phyloP scores from a whole-genome alignment of 2,888 invertebrate species.

The Acanthosoma haemorrhoidale region DNA sequence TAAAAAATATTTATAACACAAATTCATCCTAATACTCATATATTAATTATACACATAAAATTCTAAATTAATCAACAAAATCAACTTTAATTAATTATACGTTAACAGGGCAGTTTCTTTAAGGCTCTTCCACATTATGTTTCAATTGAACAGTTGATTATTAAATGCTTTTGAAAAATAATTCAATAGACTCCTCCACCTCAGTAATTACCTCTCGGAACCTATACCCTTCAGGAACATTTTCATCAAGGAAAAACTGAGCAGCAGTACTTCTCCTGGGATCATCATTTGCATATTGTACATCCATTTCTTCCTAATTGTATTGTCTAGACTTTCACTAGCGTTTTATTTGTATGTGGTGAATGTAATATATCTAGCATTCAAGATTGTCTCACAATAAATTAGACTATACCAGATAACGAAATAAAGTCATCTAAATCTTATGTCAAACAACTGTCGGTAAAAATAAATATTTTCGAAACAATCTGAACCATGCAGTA shows the following conservation, averaged over 20 bases:
- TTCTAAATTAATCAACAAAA: too few relatives aligned
- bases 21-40: too few relatives aligned
- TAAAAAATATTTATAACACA: too few relatives aligned
- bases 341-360: too few relatives aligned
- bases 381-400: too few relatives aligned
- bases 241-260: conserved; percentile 40
- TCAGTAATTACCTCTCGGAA: conserved; percentile 17
- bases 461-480: not conserved
- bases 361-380: too few relatives aligned
- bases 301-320: conserved; percentile 22
- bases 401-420: not conserved
- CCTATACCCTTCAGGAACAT: conserved; percentile 4
- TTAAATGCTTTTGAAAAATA: not conserved
- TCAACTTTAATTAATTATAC: not conserved
- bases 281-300: conserved; percentile 26
- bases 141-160: too few relatives aligned
- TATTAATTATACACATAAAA: too few relatives aligned
- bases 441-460: not conserved
- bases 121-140: too few relatives aligned
- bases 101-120: not conserved
- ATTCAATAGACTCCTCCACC: not conserved
- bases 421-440: not conserved
- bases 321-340: too few relatives aligned
- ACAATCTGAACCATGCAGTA: too few relatives aligned
- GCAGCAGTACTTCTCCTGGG: conserved; percentile 39